phyloP scores from a whole-genome alignment of 2,888 invertebrate genomes.

The Drosophila sordidula region DNA sequence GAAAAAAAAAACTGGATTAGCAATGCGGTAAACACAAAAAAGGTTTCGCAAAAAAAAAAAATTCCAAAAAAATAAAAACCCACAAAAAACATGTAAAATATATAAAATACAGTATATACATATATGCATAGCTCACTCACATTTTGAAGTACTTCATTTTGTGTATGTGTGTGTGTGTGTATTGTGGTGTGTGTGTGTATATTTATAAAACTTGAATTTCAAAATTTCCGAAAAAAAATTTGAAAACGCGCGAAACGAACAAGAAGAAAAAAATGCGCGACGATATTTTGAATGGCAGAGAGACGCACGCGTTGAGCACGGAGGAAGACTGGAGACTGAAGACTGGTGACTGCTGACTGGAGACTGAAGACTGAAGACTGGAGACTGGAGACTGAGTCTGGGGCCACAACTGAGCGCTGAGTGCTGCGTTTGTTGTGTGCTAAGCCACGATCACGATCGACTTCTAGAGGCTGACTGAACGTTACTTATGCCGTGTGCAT shows the following conservation, averaged over 20 bases:
- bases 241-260: conserved; percentile 57
- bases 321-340: conserved; percentile 20
- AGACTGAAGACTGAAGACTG: conserved; percentile 35
- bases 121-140: conserved; percentile 68
- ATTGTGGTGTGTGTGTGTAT: conserved; percentile 3
- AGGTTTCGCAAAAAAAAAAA: conserved; percentile 8
- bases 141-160: conserved; percentile 83
- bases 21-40: conserved; percentile 25
- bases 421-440: conserved; percentile 7
- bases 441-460: conserved; percentile 76
- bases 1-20: conserved; percentile 12
- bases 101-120: neutral
- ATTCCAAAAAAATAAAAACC: conserved; percentile 7
- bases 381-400: conserved; percentile 29
- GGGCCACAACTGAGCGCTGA: conserved; percentile 46
- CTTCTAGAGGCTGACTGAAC: conserved; percentile 78
- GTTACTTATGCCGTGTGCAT: conserved; percentile 78
- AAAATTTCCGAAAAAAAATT: conserved; percentile 40
- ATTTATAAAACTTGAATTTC: conserved; percentile 38
- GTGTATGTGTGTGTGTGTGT: conserved; percentile 27
- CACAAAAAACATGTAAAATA: conserved; percentile 23
- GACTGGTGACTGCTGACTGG: conserved; percentile 22
- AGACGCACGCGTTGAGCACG: conserved; percentile 34
- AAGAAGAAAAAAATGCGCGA: conserved; percentile 35
- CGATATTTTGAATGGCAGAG: conserved; percentile 13